These are phyloP conservation scores for Clepsis dumicolana DNA, from an alignment of 2,888 invertebrate genomes.

Conservation along the genomic window DNA sequence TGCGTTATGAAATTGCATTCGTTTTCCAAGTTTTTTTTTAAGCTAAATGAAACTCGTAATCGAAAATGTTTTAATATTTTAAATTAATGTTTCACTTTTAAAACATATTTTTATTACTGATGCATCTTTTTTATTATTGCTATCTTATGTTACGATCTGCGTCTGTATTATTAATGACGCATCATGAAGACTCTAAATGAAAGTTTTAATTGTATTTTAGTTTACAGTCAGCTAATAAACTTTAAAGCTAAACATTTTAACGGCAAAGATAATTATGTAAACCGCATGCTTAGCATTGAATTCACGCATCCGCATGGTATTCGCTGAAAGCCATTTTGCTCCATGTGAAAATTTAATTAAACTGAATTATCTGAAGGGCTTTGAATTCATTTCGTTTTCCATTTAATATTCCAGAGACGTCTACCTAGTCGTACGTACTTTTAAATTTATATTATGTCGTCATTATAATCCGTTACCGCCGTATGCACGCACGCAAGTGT, in stretches of 20 bases:
- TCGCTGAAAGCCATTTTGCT: slow-evolving; percentile 48
- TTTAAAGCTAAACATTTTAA: background rate
- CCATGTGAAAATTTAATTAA: slow-evolving; percentile 59
- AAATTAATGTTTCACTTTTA: too few relatives aligned
- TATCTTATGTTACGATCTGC: too few relatives aligned
- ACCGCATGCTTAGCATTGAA: slow-evolving; percentile 2
- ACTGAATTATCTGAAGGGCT: slow-evolving; percentile 50
- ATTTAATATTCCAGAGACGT: slow-evolving; percentile 49
- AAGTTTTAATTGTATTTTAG: too few relatives aligned
- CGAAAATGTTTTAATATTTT: too few relatives aligned
- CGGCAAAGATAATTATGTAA: background rate
- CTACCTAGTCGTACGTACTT: slow-evolving; percentile 41
- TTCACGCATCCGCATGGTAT: slow-evolving; percentile 44
- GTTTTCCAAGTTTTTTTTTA: too few relatives aligned
- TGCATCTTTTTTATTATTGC: too few relatives aligned
- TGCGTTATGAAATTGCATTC: too few relatives aligned
- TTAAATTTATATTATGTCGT: slow-evolving; percentile 35
- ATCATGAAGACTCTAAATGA: too few relatives aligned
- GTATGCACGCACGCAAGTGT: slow-evolving; percentile 1
- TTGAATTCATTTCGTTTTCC: slow-evolving; percentile 43
- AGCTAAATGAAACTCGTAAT: too few relatives aligned
- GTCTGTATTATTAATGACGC: too few relatives aligned
- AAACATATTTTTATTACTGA: too few relatives aligned
- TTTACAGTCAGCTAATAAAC: background rate
- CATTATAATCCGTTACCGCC: slow-evolving; percentile 20